Conservation (phyloP, 2,113 vertebrate species). For the Ptyas mucosa region DNA sequence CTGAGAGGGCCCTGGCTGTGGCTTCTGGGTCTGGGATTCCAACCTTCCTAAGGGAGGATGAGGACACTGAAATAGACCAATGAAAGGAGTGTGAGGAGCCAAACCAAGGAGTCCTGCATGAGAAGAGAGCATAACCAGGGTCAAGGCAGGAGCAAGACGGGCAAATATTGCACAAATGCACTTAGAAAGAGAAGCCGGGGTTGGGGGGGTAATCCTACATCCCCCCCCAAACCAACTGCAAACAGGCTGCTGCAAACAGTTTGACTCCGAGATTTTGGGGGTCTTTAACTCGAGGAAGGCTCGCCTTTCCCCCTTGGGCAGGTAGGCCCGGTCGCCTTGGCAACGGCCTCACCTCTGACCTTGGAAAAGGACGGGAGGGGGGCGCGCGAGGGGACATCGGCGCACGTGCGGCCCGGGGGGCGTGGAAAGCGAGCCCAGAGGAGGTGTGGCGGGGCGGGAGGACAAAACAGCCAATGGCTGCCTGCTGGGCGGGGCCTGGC, state of each 20-base stretch:
- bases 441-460: fast-evolving
- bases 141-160: too few relatives aligned
- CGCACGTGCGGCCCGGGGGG: not conserved
- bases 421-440: too few relatives aligned
- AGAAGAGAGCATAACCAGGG: not conserved
- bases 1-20: too few relatives aligned
- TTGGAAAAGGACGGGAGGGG: not conserved
- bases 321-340: not conserved
- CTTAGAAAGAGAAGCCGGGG: not conserved
- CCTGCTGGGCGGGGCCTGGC: not conserved
- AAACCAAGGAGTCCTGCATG: not conserved
- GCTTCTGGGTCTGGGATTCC: not conserved
- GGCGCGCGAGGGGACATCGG: not conserved
- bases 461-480: not conserved
- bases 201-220: not conserved
- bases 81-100: not conserved
- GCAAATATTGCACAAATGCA: not conserved
- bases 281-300: not conserved
- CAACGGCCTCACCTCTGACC: not conserved
- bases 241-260: too few relatives aligned
- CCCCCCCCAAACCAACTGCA: too few relatives aligned
- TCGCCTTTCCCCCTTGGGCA: not conserved
- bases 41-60: not conserved
- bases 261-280: not conserved
- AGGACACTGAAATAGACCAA: not conserved